Evolutionary conservation across 2,113 vertebrate genomes (phyloP), one percentile per base, ranked within the genome.

Genomic region (Pollachius pollachius): DNA sequence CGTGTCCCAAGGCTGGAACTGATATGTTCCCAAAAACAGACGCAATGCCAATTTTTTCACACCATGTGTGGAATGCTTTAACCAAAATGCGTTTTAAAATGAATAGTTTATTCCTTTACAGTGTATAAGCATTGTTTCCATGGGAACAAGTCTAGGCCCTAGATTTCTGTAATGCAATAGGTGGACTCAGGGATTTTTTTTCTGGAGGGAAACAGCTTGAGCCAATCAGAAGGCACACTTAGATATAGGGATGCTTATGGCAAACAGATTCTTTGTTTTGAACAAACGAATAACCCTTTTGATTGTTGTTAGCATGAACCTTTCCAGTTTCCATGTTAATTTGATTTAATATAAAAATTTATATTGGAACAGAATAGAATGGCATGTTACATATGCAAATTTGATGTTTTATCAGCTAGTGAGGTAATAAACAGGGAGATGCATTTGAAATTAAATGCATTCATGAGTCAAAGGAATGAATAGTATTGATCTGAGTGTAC

Each of bases 1-100:
- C 70, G 84, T 89, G 85, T 84, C 85, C 76, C 13, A 76, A 64
- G 70, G 75, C 66, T 76, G 62, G 57, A 48, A 75, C 0, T 9
- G 11, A 4, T 66, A 18, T 19, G 2, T 17, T 57, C 15, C 19
- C 4, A 0, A 4, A 15, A 21, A 21, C 13, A 37, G 12, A 62
- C 2, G 4, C 18, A 61, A 48, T 48, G 41, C 41, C 41, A 48
- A 48, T 48, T 48, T 48, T 48, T 7, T 9, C 17, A 18, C 3
- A 13, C 19, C 15, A 15, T 25, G 5, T 15, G 15, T 27, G 15
- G 13, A 62, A 11, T 2, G 0, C 57, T 48, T 48, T 3, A 4
- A 15, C 1, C 9, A 0, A 23, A 9, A 3, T 8, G 13, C 57
- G 63, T 68, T 23, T 15, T 0, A 7, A 0, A 15, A 62, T 67